phyloP scores from a whole-genome alignment of 2,113 vertebrate species.

The Cebus imitator region DNA sequence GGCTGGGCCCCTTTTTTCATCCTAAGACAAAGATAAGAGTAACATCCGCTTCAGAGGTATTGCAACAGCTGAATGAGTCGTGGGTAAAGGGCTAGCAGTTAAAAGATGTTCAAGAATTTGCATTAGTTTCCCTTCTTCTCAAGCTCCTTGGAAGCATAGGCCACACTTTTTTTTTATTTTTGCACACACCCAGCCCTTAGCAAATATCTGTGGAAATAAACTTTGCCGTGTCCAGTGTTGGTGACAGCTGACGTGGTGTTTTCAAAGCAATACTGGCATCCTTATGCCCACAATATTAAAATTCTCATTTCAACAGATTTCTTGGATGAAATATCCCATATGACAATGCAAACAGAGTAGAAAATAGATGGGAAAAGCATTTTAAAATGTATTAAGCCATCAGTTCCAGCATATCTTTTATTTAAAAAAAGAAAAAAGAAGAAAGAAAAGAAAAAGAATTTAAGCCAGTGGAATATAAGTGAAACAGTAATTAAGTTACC shows the following conservation, averaged over 20 bases:
- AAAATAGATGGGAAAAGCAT: neutral
- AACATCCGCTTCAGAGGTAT: neutral
- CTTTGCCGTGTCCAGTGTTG: neutral
- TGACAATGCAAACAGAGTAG: neutral
- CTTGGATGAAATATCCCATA: neutral
- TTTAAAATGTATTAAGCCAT: constrained; percentile 5
- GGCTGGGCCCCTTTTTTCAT: neutral
- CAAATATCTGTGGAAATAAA: neutral
- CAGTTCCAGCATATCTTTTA: neutral
- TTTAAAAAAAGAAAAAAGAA: neutral
- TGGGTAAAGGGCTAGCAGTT: neutral
- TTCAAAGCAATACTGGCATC: neutral
- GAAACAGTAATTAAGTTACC: neutral
- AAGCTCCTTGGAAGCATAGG: neutral
- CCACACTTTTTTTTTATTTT: neutral
- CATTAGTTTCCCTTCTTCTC: neutral
- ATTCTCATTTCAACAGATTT: neutral
- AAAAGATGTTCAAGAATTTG: neutral
- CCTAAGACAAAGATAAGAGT: neutral
- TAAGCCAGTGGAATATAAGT: neutral
- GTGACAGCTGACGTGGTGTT: neutral
- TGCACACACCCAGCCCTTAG: neutral
- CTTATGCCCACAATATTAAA: neutral
- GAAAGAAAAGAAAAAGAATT: neutral
- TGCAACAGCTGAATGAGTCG: neutral